phyloP scores from a whole-genome alignment of 1,140 invertebrate species.

The Bathynomus jamesi region DNA sequence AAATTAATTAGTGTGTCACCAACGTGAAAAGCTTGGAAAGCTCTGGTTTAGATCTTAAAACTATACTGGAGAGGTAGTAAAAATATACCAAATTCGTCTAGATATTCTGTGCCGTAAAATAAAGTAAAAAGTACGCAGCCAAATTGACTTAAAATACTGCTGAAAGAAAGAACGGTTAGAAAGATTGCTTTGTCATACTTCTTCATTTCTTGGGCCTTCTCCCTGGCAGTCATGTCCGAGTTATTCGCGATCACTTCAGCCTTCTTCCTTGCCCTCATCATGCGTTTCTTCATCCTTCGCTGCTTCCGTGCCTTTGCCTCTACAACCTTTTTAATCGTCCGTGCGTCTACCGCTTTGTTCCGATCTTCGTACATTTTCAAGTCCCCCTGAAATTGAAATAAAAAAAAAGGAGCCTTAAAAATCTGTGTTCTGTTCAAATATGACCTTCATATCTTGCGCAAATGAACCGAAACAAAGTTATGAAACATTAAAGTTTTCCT shows the following conservation, averaged over 20 bases:
- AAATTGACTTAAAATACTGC: neutral
- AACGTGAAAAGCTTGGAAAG: too few species aligned
- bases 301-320: slow-evolving; percentile 98
- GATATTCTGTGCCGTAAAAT: neutral
- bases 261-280: slow-evolving; percentile 93
- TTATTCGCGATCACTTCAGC: slow-evolving; percentile 86
- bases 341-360: slow-evolving; percentile 78
- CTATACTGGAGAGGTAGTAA: neutral
- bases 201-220: slow-evolving; percentile 37
- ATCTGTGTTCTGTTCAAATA: too few species aligned
- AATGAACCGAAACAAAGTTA: too few species aligned
- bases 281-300: slow-evolving; percentile 68
- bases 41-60: neutral
- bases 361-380: slow-evolving; percentile 49
- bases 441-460: too few species aligned
- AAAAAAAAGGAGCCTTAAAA: slow-evolving; percentile 50
- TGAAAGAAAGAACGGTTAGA: neutral
- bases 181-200: slow-evolving; percentile 17
- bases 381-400: slow-evolving; percentile 49
- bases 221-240: slow-evolving; percentile 59
- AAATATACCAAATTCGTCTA: neutral
- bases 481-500: too few species aligned
- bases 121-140: neutral
- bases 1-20: too few species aligned
- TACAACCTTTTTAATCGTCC: slow-evolving; percentile 95